Conservation (phyloP, 1,140 invertebrate species). For the Chelonus insularis region DNA sequence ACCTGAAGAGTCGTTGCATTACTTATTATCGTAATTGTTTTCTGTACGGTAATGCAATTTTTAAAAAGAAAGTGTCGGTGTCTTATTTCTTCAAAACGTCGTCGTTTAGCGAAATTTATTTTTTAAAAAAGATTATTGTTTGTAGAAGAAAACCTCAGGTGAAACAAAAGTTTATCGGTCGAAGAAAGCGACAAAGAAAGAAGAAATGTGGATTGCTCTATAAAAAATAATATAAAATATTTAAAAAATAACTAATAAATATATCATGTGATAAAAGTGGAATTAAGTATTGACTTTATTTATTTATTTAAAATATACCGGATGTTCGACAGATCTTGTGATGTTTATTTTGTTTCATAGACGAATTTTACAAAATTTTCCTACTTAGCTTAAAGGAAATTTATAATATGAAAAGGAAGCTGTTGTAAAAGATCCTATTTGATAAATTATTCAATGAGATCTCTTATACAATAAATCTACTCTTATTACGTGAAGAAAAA, state of each 20-base stretch:
- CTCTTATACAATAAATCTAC: too few species aligned
- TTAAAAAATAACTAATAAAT: too few species aligned
- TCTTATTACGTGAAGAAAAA: too few species aligned
- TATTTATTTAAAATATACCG: not conserved
- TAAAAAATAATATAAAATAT: too few species aligned
- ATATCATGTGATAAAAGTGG: too few species aligned
- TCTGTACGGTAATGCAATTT: constrained; percentile 45
- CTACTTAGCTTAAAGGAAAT: not conserved
- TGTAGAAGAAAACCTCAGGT: constrained; percentile 10
- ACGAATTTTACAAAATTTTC: not conserved
- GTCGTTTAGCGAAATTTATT: constrained; percentile 9
- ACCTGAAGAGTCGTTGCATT: not conserved
- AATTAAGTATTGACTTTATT: too few species aligned
- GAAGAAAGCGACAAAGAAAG: constrained; percentile 11
- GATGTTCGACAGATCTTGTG: not conserved
- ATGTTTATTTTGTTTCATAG: not conserved
- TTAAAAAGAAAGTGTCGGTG: constrained; percentile 54
- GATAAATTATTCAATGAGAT: too few species aligned
- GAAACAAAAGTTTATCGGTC: constrained; percentile 6
- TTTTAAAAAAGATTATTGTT: constrained; percentile 12
- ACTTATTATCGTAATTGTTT: not conserved
- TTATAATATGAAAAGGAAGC: too few species aligned
- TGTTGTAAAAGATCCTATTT: too few species aligned
- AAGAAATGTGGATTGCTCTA: constrained; percentile 1
- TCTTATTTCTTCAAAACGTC: constrained; percentile 36